Conservation (phyloP, 2,797 vertebrate species). For the Enteromius viviparus region DNA sequence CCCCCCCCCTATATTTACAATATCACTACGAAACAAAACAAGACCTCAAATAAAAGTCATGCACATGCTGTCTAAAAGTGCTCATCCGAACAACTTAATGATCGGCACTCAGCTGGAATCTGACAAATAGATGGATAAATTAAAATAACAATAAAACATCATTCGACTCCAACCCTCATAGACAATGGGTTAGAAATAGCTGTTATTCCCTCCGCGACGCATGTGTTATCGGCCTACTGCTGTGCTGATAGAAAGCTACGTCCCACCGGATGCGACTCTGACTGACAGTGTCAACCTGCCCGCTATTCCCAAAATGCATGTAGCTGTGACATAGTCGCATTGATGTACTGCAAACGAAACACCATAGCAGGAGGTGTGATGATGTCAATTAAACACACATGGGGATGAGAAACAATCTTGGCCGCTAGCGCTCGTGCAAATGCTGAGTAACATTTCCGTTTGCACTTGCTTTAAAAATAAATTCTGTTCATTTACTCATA, state of each 20-base stretch:
- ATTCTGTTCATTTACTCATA: neutral
- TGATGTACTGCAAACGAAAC: slow-evolving; percentile 38
- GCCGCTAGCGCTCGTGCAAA: neutral
- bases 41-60: slow-evolving; percentile 45
- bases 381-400: slow-evolving; percentile 46
- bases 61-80: slow-evolving; percentile 48
- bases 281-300: slow-evolving; percentile 73
- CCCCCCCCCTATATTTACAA: slow-evolving; percentile 25
- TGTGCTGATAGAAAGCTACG: slow-evolving; percentile 69
- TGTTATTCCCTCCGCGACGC: slow-evolving; percentile 69
- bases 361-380: slow-evolving; percentile 40
- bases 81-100: slow-evolving; percentile 43
- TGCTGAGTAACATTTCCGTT: neutral
- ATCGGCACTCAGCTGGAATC: slow-evolving; percentile 53
- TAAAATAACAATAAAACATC: slow-evolving; percentile 42
- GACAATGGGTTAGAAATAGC: slow-evolving; percentile 66
- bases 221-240: slow-evolving; percentile 75
- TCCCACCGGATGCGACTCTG: slow-evolving; percentile 68
- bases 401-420: slow-evolving; percentile 7
- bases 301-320: slow-evolving; percentile 63
- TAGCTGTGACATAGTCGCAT: slow-evolving; percentile 57
- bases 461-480: neutral
- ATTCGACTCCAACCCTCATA: slow-evolving; percentile 63
- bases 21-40: slow-evolving; percentile 40
- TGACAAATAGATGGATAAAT: slow-evolving; percentile 54